A percentile compares a stretch with the other conserved stretches of the same genome.
Conservation (phyloP, 2,113 vertebrate genomes). For the Sceloporus undulatus region DNA sequence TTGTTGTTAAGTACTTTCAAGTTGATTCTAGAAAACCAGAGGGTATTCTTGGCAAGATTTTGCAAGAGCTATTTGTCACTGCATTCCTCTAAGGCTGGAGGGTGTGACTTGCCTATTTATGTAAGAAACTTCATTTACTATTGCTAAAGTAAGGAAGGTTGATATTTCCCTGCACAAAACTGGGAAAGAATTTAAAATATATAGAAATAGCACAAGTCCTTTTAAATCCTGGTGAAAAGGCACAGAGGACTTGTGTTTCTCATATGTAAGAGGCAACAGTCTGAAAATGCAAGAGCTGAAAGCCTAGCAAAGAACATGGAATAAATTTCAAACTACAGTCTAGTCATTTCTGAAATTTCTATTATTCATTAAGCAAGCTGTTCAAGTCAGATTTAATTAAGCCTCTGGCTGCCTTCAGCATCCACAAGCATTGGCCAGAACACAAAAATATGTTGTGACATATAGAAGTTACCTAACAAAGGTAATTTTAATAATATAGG, state of each 20-base stretch:
- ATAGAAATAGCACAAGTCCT: neutral
- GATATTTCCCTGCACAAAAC: neutral
- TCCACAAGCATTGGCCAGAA: neutral
- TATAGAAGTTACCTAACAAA: neutral
- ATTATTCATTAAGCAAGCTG: constrained; percentile 32
- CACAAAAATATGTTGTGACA: neutral
- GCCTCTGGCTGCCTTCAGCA: neutral
- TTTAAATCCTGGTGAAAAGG: neutral
- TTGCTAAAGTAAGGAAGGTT: neutral
- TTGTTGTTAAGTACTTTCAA: no score
- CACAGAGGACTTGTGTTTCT: neutral
- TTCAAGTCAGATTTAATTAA: constrained; percentile 35
- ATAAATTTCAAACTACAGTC: constrained; percentile 9
- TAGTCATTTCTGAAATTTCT: neutral
- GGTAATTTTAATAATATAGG: neutral
- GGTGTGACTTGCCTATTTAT: neutral
- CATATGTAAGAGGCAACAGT: neutral
- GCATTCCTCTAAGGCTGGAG: no score
- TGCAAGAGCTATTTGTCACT: no score
- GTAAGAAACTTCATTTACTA: neutral
- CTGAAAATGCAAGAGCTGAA: neutral
- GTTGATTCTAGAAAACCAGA: no score
- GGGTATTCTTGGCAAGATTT: neutral
- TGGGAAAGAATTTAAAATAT: neutral
- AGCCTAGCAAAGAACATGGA: constrained; percentile 3